Evolutionary conservation across 2,888 invertebrate genomes (phyloP), one percentile per base, ranked within the genome.

Genomic region (Polyommatus icarus): DNA sequence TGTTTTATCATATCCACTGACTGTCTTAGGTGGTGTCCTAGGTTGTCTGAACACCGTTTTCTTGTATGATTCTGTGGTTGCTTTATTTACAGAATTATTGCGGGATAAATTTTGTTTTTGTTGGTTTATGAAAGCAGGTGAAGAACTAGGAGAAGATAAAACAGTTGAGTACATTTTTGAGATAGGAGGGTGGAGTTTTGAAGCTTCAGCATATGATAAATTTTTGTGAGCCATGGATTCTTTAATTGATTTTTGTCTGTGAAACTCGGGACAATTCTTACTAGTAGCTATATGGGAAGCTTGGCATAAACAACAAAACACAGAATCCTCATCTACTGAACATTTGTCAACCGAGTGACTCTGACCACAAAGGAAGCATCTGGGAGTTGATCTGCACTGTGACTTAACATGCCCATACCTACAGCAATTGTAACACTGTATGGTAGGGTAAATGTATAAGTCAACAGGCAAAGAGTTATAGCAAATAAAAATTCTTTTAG

Each of bases 171-270:
- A 24, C 24, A 24, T 1, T 24, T 24, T 24, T 24, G 24, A 24
- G 1, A 24, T 24, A 24, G 24, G 24, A 24, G 24, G 24, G 24
- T 24, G 24, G 24, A 24, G 24, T 24, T 24, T 24, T 24, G 24
- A 24, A 24, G 24, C 24, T 24, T 50, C 50, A 50, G 50, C 15
- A 50, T 50, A 57, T n/a, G 57, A 57, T 18, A 57, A 57, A 36
- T 3, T 46, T 73, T 73, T 73, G 12, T 40, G 78, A 20, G 78
- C 77, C 79, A 79, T 80, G 6, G 59, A 76, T 29, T 76, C 24
- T 78, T 79, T 80, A 5, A 79, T 78, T 15, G 29, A 46, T 73
- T 77, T 79, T 77, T 80, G 79, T n/a, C 79, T n/a, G 12, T 71
- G 46, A 24, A 71, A 78, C 40, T 80, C 80, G 1, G 79, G 77